phyloP scores from a whole-genome alignment of 2,888 invertebrate genomes.

The Caenorhabditis sp. region DNA sequence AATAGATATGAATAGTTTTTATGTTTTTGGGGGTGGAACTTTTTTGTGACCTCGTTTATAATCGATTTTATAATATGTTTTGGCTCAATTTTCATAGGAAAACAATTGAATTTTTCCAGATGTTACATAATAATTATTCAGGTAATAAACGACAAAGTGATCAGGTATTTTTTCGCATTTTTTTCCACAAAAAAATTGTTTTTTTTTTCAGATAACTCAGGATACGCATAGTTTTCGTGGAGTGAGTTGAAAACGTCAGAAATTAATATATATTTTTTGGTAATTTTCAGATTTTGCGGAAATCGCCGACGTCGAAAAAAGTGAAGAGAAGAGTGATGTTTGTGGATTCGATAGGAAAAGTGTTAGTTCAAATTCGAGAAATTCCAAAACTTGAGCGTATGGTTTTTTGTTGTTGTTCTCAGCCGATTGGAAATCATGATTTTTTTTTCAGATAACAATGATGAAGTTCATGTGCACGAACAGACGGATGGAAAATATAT shows the following conservation, averaged over 20 bases:
- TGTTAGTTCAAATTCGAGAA: not conserved
- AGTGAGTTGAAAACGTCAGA: not conserved
- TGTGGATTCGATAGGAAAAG: slow-evolving; percentile 19
- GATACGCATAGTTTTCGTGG: not conserved
- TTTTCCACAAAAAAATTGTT: not conserved
- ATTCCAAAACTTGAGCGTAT: not conserved
- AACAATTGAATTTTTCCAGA: no score
- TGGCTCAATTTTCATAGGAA: not conserved
- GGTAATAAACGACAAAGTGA: not conserved
- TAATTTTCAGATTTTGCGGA: slow-evolving; percentile 8
- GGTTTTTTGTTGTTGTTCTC: no score
- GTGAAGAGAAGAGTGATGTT: slow-evolving; percentile 14
- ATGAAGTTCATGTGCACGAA: not conserved
- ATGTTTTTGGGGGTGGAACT: no score
- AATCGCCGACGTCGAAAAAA: not conserved
- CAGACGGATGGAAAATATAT: slow-evolving; percentile 1
- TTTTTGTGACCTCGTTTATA: no score
- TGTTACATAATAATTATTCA: no score
- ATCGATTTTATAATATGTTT: no score
- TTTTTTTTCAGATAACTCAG: not conserved
- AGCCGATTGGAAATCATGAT: no score
- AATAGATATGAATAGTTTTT: slow-evolving; percentile 1
- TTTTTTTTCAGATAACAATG: slow-evolving; percentile 1
- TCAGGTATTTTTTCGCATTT: not conserved
- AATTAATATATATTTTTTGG: no score